Conservation (phyloP, 2,113 vertebrate genomes). For the Apistogramma diplotaenia region DNA sequence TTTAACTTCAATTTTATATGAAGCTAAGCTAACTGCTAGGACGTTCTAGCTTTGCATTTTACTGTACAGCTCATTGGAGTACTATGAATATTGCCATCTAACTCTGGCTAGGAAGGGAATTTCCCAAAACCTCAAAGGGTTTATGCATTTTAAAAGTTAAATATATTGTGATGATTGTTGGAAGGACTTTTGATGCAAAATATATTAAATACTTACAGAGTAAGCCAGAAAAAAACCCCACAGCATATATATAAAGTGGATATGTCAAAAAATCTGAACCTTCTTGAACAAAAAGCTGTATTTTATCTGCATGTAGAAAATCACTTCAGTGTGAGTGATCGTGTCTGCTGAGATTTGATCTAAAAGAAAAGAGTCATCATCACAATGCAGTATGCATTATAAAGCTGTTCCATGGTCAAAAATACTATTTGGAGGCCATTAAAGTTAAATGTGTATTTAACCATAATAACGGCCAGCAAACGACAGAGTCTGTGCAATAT, state of each 20-base stretch:
- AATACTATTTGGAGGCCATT: constrained; percentile 43
- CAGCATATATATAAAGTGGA: constrained; percentile 44
- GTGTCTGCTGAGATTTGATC: constrained; percentile 35
- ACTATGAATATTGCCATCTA: not conserved
- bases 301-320: constrained; percentile 16
- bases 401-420: constrained; percentile 48
- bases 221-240: constrained; percentile 51
- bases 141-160: constrained; percentile 11
- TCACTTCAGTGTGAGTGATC: constrained; percentile 59
- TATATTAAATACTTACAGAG: constrained; percentile 58
- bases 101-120: not conserved
- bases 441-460: constrained; percentile 44
- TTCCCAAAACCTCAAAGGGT: constrained; percentile 15
- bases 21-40: not conserved
- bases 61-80: not conserved
- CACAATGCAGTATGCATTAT: constrained; percentile 73
- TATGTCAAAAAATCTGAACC: constrained; percentile 52
- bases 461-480: constrained; percentile 27
- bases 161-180: constrained; percentile 7
- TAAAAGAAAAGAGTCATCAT: constrained; percentile 20
- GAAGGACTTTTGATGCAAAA: constrained; percentile 69
- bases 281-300: constrained; percentile 11
- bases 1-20: no score
- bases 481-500: constrained; percentile 49
- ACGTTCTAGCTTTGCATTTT: not conserved